Conservation (phyloP, 2,113 vertebrate genomes). For the Dolichotis patagonum region DNA sequence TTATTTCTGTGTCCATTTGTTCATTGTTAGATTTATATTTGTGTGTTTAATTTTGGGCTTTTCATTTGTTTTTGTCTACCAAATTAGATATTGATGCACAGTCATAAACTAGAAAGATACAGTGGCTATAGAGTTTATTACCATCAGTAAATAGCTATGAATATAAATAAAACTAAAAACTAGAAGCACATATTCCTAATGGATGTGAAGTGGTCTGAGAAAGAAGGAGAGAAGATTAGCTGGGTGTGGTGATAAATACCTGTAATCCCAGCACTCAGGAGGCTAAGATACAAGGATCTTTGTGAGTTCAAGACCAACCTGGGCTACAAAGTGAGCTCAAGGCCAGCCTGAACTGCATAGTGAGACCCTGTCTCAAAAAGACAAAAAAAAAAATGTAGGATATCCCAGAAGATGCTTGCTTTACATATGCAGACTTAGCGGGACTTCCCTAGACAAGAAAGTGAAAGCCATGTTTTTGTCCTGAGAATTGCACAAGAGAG, state of each 20-base stretch:
- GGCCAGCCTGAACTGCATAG: too few species aligned
- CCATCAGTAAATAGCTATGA: neutral
- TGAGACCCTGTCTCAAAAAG: too few species aligned
- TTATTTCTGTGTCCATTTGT: neutral
- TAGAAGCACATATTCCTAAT: neutral
- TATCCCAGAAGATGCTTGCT: neutral
- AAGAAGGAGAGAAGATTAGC: neutral
- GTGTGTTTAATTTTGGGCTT: neutral
- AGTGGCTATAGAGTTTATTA: neutral
- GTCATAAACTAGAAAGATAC: neutral
- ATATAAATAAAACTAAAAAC: neutral
- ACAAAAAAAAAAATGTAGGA: neutral
- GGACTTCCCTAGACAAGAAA: neutral
- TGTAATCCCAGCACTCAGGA: too few species aligned
- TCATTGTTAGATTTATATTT: neutral
- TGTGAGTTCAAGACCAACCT: too few species aligned
- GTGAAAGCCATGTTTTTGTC: neutral
- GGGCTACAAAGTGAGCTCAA: too few species aligned
- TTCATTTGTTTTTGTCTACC: neutral
- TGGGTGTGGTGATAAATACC: too few species aligned
- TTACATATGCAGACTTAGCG: neutral
- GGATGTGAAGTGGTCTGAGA: neutral
- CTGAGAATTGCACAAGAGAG: neutral
- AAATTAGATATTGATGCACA: neutral
- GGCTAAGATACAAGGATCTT: too few species aligned